phyloP scores from a whole-genome alignment of 2,797 vertebrate genomes.

The Choloepus didactylus region DNA sequence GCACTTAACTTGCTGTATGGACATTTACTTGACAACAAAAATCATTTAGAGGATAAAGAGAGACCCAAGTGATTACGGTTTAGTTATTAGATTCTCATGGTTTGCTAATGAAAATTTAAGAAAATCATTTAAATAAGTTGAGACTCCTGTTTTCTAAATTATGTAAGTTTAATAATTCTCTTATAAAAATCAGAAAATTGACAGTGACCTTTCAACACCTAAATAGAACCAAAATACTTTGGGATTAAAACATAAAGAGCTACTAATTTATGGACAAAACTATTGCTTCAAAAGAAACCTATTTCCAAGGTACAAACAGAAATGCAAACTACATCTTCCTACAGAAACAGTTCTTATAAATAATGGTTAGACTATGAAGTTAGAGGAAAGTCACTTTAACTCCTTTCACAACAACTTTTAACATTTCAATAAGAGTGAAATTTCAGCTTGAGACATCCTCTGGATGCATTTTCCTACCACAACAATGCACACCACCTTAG shows the following conservation, averaged over 20 bases:
- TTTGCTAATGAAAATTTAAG: slow-evolving; percentile 51
- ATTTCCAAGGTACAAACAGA: slow-evolving; percentile 58
- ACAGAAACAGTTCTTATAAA: slow-evolving; percentile 43
- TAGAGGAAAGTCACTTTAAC: slow-evolving; percentile 1
- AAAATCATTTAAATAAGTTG: slow-evolving; percentile 44
- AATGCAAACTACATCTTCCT: slow-evolving; percentile 1
- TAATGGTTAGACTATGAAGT: neutral
- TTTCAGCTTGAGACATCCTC: neutral
- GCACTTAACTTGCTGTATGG: neutral
- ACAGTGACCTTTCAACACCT: neutral
- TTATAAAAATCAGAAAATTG: slow-evolving; percentile 18
- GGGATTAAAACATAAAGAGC: slow-evolving; percentile 14
- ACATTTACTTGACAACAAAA: slow-evolving; percentile 32
- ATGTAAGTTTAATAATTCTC: slow-evolving; percentile 26
- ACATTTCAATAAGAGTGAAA: neutral
- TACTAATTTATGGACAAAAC: slow-evolving; percentile 32
- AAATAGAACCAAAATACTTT: neutral
- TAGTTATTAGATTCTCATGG: slow-evolving; percentile 3
- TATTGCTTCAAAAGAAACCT: slow-evolving; percentile 27
- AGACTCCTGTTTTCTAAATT: slow-evolving; percentile 39
- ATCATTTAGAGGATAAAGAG: neutral
- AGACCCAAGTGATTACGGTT: neutral
- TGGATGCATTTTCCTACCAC: neutral
- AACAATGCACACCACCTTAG: neutral
- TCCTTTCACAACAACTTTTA: slow-evolving; percentile 35